These are phyloP conservation scores for Oryzaephilus surinamensis DNA, from an alignment of 1,140 invertebrate species.

Conservation along the genomic window DNA sequence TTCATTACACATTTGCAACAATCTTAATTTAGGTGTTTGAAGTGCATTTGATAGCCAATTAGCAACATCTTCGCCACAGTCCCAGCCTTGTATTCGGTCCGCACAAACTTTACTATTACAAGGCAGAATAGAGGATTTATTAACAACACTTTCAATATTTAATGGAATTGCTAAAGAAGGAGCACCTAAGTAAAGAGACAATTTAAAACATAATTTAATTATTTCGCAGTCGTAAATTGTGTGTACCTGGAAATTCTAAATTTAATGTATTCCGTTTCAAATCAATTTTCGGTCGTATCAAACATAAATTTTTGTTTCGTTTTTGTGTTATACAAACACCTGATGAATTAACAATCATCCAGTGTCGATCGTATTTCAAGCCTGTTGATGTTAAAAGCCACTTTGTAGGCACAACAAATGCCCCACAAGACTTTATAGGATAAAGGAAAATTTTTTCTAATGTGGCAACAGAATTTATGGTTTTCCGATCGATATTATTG, in stretches of 20 bases:
- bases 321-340: slow-evolving; percentile 85
- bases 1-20: slow-evolving; percentile 49
- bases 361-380: slow-evolving; percentile 79
- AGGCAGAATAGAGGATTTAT: slow-evolving; percentile 36
- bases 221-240: no score
- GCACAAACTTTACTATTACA: slow-evolving; percentile 77
- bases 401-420: slow-evolving; percentile 51
- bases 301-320: slow-evolving; percentile 64
- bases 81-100: slow-evolving; percentile 63
- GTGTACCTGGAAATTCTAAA: slow-evolving; percentile 57
- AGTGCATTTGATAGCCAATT: slow-evolving; percentile 64
- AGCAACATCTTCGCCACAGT: slow-evolving; percentile 71
- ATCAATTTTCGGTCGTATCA: slow-evolving; percentile 67
- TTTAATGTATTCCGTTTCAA: slow-evolving; percentile 47
- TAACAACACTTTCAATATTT: background rate
- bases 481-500: background rate
- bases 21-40: slow-evolving; percentile 50
- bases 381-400: slow-evolving; percentile 68
- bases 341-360: slow-evolving; percentile 76
- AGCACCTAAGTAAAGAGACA: no score
- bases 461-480: slow-evolving; percentile 2
- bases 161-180: slow-evolving; percentile 1
- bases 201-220: no score
- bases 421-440: slow-evolving; percentile 89
- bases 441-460: slow-evolving; percentile 68